Evolutionary conservation across 1,140 invertebrate genomes (phyloP).

Genomic region (Hyles vespertilio): DNA sequence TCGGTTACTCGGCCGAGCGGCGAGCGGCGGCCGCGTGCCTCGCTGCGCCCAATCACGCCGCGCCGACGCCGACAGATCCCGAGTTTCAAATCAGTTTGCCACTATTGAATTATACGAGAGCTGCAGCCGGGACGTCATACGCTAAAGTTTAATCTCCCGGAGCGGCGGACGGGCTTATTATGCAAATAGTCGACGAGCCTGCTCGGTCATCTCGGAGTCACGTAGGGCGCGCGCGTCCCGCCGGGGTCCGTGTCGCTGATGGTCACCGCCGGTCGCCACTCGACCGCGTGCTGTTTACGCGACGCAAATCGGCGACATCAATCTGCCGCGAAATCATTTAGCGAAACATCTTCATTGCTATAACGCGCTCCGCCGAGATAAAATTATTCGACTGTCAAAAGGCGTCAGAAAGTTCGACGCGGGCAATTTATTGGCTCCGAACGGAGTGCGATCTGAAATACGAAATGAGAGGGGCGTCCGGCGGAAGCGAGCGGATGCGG

Average conservation of each 20-base stretch:
- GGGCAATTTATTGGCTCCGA: slow-evolving; percentile 55
- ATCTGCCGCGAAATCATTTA: slow-evolving; percentile 19
- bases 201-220: slow-evolving; percentile 54
- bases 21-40: slow-evolving; percentile 34
- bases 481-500: slow-evolving; percentile 36
- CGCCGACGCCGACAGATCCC: slow-evolving; percentile 23
- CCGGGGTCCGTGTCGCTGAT: slow-evolving; percentile 1
- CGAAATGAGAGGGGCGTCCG: slow-evolving; percentile 40
- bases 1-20: slow-evolving; percentile 43
- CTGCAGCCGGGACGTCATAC: slow-evolving; percentile 65
- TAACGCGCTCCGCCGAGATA: slow-evolving; percentile 45
- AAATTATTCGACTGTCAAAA: slow-evolving; percentile 60
- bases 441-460: slow-evolving; percentile 47
- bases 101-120: slow-evolving; percentile 70
- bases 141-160: slow-evolving; percentile 66
- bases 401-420: slow-evolving; percentile 40
- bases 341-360: slow-evolving; percentile 40
- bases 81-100: slow-evolving; percentile 65
- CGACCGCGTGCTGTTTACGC: slow-evolving; percentile 18
- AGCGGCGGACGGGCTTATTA: slow-evolving; percentile 65
- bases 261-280: slow-evolving; percentile 1
- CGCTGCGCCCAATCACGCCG: slow-evolving; percentile 49
- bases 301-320: slow-evolving; percentile 11
- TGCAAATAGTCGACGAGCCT: slow-evolving; percentile 60
- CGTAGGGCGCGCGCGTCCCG: slow-evolving; percentile 42